Evolutionary conservation across 2,888 invertebrate species (phyloP).

Genomic region (Apodemia zela): DNA sequence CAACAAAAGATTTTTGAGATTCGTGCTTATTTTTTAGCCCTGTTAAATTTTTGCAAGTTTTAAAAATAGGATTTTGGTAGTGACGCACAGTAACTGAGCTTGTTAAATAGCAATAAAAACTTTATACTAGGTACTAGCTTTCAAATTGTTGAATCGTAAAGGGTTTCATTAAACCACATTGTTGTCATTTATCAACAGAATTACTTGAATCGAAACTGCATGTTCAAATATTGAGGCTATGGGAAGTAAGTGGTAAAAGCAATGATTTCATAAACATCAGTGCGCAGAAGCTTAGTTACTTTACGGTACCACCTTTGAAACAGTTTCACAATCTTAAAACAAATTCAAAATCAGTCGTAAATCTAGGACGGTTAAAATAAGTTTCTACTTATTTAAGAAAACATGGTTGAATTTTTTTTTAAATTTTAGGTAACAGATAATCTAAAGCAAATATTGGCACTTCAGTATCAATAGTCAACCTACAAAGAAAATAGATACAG

Average conservation of each 20-base stretch:
- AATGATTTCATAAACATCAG: no score
- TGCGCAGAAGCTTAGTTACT: not conserved
- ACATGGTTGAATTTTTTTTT: not conserved
- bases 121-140: no score
- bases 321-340: not conserved
- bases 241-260: no score
- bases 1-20: no score
- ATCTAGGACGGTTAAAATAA: not conserved
- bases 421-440: not conserved
- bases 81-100: not conserved
- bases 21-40: no score
- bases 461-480: not conserved
- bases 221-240: no score
- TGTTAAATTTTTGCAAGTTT: no score
- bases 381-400: not conserved
- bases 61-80: not conserved
- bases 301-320: not conserved
- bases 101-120: not conserved
- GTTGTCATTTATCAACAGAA: no score
- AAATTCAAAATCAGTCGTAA: not conserved
- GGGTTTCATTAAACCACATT: no score
- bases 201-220: no score
- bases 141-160: no score
- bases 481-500: not conserved
- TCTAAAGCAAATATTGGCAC: constrained; percentile 13